Evolutionary conservation across 2,888 invertebrate genomes (phyloP).

Genomic region (Gandaritis pyraliata): DNA sequence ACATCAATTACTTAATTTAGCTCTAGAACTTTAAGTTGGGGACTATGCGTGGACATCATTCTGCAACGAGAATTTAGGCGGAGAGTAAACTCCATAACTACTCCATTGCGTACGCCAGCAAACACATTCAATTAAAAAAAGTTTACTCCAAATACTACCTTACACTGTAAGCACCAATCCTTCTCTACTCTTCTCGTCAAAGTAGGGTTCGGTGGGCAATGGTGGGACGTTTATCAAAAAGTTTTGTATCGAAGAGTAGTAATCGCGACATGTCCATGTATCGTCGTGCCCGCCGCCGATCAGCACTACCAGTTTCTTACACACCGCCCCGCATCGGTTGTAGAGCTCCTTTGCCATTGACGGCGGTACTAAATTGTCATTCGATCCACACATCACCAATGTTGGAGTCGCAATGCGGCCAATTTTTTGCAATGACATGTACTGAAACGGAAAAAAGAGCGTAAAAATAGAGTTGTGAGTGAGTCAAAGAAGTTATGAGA

Average conservation of each 20-base stretch:
- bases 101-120: neutral
- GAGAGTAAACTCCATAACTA: neutral
- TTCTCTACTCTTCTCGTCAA: conserved; percentile 54
- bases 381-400: conserved; percentile 94
- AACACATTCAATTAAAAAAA: neutral
- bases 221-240: conserved; percentile 75
- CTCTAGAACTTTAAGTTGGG: conserved; percentile 1
- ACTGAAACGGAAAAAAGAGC: conserved; percentile 77
- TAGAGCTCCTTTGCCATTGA: conserved; percentile 94
- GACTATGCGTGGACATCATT: conserved; percentile 1
- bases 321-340: conserved; percentile 88
- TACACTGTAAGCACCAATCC: conserved; percentile 65
- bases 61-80: neutral
- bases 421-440: conserved; percentile 90
- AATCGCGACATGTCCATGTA: conserved; percentile 95
- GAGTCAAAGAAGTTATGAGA: neutral
- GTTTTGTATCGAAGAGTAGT: conserved; percentile 85
- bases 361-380: conserved; percentile 95
- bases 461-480: neutral
- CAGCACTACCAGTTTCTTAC: conserved; percentile 91
- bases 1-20: no score
- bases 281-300: conserved; percentile 96
- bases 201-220: conserved; percentile 61
- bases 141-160: neutral
- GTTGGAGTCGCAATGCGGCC: conserved; percentile 89